Base-by-base conservation (phyloP, 1,140 invertebrate genomes). In the Aphidius gifuensis region DNA sequence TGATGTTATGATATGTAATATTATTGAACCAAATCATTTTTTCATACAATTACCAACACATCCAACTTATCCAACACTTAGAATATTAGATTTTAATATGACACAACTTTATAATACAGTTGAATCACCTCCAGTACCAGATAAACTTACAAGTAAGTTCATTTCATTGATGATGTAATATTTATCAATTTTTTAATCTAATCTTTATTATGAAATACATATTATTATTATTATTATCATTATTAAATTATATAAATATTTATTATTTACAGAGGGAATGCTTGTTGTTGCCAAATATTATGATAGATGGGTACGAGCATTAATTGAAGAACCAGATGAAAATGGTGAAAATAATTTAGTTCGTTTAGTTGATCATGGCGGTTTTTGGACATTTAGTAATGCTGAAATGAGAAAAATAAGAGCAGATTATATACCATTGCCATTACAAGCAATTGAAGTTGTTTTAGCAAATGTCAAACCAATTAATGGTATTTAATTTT, bases 361-460 rank as follows among this genome's bases (percentile, higher is more conserved):
- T 43, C 91, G 91, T 80, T 89, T 94, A 75, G 87, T 98, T 2
- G 97, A 98, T 82, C 94, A 95, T 76, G 97, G 97, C 39, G 96
- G 96, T 51, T 98, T 92, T 77, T 86, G 88, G 70, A 84, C 83
- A 45, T 83, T 96, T n/a, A 85, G 86, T 65, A 88, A 88, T 64
- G 80, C 85, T 32, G 80, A 86, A 62, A 85, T 97, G 69, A 86
- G 92, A 71, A 92, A 96, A 82, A 96, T 99, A 62, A 86, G 93
- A 65, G 89, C 87, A 62, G 94, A 98, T 80, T 97, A 96, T 75
- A 89, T 97, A 83, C 84, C 87, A 39, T 81, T 98, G 70, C 96
- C 96, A 21, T 98, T 98, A 83, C 96, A 98, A 87, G 93, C 96
- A 50, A 90, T 92, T 45, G 96, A 98, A 84, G 94, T 95, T 73